phyloP scores from a whole-genome alignment of 2,113 vertebrate genomes.

The Eupsittula cactorum region DNA sequence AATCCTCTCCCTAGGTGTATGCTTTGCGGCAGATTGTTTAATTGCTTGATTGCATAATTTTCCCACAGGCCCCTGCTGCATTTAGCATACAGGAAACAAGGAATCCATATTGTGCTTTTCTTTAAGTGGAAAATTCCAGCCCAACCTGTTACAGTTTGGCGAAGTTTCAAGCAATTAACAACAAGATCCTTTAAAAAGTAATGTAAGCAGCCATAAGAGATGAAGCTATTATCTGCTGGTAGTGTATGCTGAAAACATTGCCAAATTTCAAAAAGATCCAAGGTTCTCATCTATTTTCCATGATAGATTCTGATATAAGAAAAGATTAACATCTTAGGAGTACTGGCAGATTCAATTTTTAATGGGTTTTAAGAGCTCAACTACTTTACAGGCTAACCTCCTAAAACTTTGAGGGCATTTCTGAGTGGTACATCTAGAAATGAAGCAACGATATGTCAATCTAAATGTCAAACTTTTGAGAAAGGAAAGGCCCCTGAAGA shows the following conservation, averaged over 20 bases:
- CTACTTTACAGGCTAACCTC: background rate
- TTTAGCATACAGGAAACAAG: slow-evolving; percentile 5
- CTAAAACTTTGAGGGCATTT: background rate
- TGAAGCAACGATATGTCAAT: background rate
- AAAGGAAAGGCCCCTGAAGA: background rate
- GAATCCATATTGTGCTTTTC: background rate
- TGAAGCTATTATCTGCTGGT: background rate
- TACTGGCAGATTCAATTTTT: background rate
- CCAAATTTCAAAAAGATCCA: background rate
- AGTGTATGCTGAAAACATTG: background rate
- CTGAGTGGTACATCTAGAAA: background rate
- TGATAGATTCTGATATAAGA: background rate
- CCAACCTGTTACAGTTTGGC: background rate
- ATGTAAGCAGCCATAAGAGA: background rate
- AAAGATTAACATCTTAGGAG: background rate
- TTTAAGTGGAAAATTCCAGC: slow-evolving; percentile 10
- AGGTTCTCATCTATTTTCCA: background rate
- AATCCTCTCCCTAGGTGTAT: background rate
- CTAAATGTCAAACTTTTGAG: background rate
- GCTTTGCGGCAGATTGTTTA: background rate
- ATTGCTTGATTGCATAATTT: background rate
- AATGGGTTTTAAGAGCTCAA: slow-evolving; percentile 2
- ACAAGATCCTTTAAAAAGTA: background rate
- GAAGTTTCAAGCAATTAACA: slow-evolving; percentile 14
- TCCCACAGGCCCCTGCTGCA: background rate